Evolutionary conservation across 2,888 invertebrate genomes (phyloP), one percentile per base, ranked within the genome.

Genomic region (Leptinotarsa tumamoca): DNA sequence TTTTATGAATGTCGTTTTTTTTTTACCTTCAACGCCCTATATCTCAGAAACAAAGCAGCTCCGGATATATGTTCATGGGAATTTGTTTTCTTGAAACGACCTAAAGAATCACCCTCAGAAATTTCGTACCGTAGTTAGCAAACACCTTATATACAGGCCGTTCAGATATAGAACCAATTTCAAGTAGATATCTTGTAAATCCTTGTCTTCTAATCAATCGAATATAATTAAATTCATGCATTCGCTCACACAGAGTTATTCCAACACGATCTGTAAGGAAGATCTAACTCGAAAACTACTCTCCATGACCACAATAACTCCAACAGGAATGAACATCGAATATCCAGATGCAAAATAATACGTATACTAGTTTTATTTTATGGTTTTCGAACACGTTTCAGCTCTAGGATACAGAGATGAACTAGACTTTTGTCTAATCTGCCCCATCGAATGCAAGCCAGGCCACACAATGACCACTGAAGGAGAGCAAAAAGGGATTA

Each of bases 361-460:
- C n/a, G 4, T 43, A 63, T n/a, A n/a, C 43, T 10, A 63, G 63
- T 63, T 63, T 63, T 63, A 63, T 63, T 58, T 43, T 63, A 33
- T 63, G 63, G 63, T n/a, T 63, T 63, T 63, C 63, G 63, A 63
- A 63, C 63, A 63, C 63, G 63, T 43, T 58, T 23, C 58, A 58
- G 63, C 63, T 63, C 63, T 33, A 63, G 33, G 58, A 21, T 58
- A 23, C 58, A 27, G 15, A 63, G 63, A 7, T n/a, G n/a, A 63
- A 63, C 43, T 63, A 63, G 63, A 63, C 63, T 63, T 63, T 63
- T 63, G 63, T 63, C 63, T 63, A 63, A 63, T 63, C 63, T 43
- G 43, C n/a, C 7, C 43, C n/a, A 63, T 63, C 63, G 63, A n/a
- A 27, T 63, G 63, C 33, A 21, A 58, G 58, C 58, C 23, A 58